Evolutionary conservation across 2,797 vertebrate genomes (phyloP), one percentile per base, ranked within the genome.

Genomic region (Leptoclinus maculatus): DNA sequence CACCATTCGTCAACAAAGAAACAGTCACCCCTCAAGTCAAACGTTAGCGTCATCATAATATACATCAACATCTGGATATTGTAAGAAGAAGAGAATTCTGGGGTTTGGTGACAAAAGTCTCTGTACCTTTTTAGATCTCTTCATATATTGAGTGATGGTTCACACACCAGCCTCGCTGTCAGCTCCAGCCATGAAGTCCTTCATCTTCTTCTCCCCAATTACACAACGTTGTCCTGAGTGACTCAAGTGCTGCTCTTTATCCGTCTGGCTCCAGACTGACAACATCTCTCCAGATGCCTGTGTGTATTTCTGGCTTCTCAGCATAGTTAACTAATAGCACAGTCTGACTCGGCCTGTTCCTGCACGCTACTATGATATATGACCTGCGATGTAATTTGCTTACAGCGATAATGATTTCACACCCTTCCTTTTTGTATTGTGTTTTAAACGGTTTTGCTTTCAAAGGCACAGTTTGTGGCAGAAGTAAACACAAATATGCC

Each of bases 291-390:
- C 75, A 79, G 75, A 72, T 84, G 60, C 79, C 56, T 16, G 11
- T 72, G 36, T 68, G 75, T 66, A 59, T 80, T 84, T 85, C 87
- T 88, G 78, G 82, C 92, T 93, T 80, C 73, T 78, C 84, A 78
- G 80, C 91, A 93, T 92, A 82, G 88, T 89, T 85, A 23, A 72
- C 77, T 91, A 92, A 93, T 91, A 75, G 80, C 82, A 87, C 51
- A 78, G 83, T 78, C 74, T 80, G 77, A 2, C 23, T 23, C 1
- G 77, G 62, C 94, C 2, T 92, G 94, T 91, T 74, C 29, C 36
- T 82, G 71, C 95, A 83, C 11, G 94, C 64, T 27, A 58, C 63
- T 13, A 71, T 21, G 58, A 79, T 83, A 66, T 80, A 51, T 47
- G 51, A 75, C 58, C 32, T 76, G 43, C 23, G 41, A 68, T 32